Base-by-base conservation (phyloP, 2,888 invertebrate species). In the Latrodectus hesperus region DNA sequence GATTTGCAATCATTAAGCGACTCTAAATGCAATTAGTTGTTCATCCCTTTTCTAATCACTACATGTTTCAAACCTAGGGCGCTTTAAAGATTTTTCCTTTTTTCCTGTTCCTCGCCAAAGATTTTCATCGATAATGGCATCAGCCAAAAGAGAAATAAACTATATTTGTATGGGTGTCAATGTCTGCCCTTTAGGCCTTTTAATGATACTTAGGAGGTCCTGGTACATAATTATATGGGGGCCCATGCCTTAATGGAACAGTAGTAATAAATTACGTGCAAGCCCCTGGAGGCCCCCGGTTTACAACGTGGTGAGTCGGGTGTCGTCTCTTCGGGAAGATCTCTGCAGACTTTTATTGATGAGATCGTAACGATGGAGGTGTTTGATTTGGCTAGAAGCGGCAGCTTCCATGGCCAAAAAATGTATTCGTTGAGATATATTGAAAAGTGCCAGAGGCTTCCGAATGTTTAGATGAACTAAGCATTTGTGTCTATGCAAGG, bases 301-400 rank as follows among this genome's bases (percentile, higher is more conserved):
- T 52, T 12, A n/a, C 10, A 73, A 52, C 26, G 26, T 78, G 55
- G 70, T 17, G 68, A 22, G 65, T 64, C 49, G 16, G n/a, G 10
- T 52, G 53, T 8, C n/a, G 22, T 17, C 68, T 55, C 78, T 49
- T 51, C 38, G 55, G 73, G 78, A 53, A 55, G 82, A 51, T 64
- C 17, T 60, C 68, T 53, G 60, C 77, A 60, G 84, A 84, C 84
- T 84, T 78, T 84, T 84, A 84, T 84, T 79, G 84, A 84, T 84
- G 84, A 82, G 68, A 38, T 38, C 53, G 68, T 84, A 84, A 84
- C 84, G 84, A 84, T 84, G 84, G 79, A 79, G 84, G 67, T 78
- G 68, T 84, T 84, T 84, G 84, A 78, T 84, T 84, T 79, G 68
- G 82, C 80, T 81, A 53, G 55, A 38, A 73, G 80, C 72, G 12